Evolutionary conservation across 2,888 invertebrate species (phyloP), one percentile per base, ranked within the genome.

Genomic region (Sussaba pulchella): DNA sequence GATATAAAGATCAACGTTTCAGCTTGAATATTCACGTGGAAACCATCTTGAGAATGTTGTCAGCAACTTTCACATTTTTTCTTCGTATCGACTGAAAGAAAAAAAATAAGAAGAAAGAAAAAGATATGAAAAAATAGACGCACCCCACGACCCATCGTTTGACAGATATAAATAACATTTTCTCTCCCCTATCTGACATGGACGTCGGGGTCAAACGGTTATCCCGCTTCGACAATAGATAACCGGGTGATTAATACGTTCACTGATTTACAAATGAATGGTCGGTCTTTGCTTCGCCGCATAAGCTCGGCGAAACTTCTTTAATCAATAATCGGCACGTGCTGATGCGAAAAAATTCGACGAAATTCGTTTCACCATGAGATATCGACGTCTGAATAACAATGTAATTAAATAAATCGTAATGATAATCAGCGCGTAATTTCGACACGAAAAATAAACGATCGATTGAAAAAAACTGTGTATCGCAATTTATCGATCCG

Each of bases 221-320:
- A 57, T 39, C 47, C 54, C 39, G 21, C 31, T 31, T 59, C 57
- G 12, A 54, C 64, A 36, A 63, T 50, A 64, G 63, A 76, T 72
- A 81, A 77, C 47, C 41, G 14, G 57, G 47, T 52, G 74, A 79
- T 75, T 75, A 74, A 66, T 43, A 52, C 21, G 41, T 31, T 43
- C 59, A 52, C 59, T 71, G 57, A 59, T 17, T 59, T 12, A 47
- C 31, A 66, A 76, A 70, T 64, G 57, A 54, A 63, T 14, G 24
- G n/a, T 19, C n/a, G n/a, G n/a, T n/a, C n/a, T n/a, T n/a, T n/a
- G n/a, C n/a, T n/a, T n/a, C n/a, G n/a, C n/a, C n/a, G n/a, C n/a
- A n/a, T n/a, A n/a, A n/a, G n/a, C n/a, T n/a, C n/a, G n/a, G n/a
- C n/a, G n/a, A 19, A 41, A 41, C 36, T 41, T 10, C 67, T 54